Conservation (phyloP, 2,797 vertebrate genomes). For the Uromys caudimaculatus region DNA sequence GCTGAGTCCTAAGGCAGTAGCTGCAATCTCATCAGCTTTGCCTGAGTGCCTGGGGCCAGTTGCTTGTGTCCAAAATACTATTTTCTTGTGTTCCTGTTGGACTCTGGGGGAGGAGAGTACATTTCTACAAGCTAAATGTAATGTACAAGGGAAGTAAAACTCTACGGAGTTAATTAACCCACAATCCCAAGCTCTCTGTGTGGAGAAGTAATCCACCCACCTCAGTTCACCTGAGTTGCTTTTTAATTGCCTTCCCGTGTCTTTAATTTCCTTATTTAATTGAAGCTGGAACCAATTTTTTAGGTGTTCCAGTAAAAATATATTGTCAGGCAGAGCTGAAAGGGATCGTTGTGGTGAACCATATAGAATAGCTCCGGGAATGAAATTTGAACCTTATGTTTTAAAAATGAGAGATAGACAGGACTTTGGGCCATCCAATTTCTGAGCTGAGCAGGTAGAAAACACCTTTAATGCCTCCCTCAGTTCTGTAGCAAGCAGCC, state of each 20-base stretch:
- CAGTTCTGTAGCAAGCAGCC: background rate
- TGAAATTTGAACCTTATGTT: background rate
- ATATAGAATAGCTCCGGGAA: conserved; percentile 62
- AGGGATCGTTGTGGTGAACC: conserved; percentile 60
- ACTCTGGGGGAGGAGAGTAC: conserved; percentile 73
- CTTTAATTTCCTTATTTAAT: conserved; percentile 78
- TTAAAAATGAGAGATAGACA: background rate
- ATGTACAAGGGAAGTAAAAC: conserved; percentile 73
- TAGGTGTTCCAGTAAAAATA: conserved; percentile 51
- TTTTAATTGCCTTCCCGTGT: conserved; percentile 77
- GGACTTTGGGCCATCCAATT: background rate
- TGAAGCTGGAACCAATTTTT: conserved; percentile 79
- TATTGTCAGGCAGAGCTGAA: conserved; percentile 64
- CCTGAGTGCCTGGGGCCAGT: background rate
- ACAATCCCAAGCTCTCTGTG: conserved; percentile 70
- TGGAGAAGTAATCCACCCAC: conserved; percentile 71
- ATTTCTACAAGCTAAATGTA: conserved; percentile 69
- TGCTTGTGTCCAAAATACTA: conserved; percentile 49
- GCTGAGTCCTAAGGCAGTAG: background rate
- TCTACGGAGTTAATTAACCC: conserved; percentile 82
- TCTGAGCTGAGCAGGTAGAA: background rate
- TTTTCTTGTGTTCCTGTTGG: conserved; percentile 74
- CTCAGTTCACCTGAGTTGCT: conserved; percentile 62
- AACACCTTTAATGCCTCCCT: background rate
- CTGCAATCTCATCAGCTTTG: background rate